Percentiles rank a stretch among this genome's conserved stretches.
Evolutionary conservation across 2,113 vertebrate species (phyloP).

Genomic region (Vulpes vulpes): DNA sequence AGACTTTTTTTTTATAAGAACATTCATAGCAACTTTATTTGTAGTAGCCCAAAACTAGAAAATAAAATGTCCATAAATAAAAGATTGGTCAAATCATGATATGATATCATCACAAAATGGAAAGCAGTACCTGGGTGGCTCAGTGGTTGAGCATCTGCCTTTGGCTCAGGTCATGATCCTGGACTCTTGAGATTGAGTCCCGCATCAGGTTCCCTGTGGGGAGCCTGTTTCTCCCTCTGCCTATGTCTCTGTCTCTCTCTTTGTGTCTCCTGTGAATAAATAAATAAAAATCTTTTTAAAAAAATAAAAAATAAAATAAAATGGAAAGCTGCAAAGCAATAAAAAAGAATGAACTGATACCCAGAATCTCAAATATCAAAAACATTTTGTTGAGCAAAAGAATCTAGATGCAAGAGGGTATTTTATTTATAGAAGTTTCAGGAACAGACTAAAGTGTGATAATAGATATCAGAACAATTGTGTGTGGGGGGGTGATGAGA

Average conservation of each 20-base stretch:
- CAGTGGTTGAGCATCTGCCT: too few relatives aligned
- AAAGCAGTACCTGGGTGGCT: too few relatives aligned
- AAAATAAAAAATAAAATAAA: background rate
- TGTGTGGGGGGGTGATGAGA: background rate
- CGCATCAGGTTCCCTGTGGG: too few relatives aligned
- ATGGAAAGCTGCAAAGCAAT: background rate
- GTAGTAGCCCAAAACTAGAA: background rate
- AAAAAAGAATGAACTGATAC: background rate
- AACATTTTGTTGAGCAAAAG: constrained; percentile 17
- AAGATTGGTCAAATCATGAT: background rate
- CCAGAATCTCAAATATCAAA: background rate
- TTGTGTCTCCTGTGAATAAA: too few relatives aligned
- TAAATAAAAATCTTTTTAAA: too few relatives aligned
- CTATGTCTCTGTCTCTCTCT: too few relatives aligned
- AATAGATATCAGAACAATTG: background rate
- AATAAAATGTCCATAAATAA: background rate
- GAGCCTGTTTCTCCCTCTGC: too few relatives aligned
- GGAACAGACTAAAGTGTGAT: background rate
- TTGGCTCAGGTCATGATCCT: too few relatives aligned
- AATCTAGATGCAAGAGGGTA: background rate
- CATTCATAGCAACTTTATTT: background rate
- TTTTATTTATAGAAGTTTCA: constrained; percentile 19
- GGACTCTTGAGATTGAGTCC: too few relatives aligned
- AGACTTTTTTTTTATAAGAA: background rate
- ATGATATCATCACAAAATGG: background rate